Conservation (phyloP, 2,797 vertebrate species). For the Loriculus beryllinus region DNA sequence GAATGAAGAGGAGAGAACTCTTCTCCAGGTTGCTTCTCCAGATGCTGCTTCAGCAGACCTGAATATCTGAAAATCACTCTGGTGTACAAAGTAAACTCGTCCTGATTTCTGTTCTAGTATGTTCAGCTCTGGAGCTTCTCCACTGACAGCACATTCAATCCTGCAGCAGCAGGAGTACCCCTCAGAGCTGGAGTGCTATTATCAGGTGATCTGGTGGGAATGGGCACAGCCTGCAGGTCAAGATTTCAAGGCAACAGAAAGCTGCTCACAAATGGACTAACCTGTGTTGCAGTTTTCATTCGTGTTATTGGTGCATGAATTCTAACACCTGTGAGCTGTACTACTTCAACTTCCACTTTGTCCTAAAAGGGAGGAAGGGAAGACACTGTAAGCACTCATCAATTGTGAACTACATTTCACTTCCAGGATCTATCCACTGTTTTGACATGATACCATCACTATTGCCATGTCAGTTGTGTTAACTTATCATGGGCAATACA, state of each 20-base stretch:
- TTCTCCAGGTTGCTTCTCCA: not conserved
- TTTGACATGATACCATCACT: not conserved
- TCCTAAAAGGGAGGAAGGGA: slow-evolving; percentile 76
- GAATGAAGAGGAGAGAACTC: not conserved
- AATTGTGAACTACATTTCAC: not conserved
- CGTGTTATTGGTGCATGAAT: slow-evolving; percentile 90
- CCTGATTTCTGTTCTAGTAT: not conserved
- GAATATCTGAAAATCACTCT: not conserved
- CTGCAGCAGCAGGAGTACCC: not conserved
- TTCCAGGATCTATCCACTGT: not conserved
- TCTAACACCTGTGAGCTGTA: slow-evolving; percentile 85
- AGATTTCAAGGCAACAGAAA: not conserved
- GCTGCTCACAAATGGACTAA: slow-evolving; percentile 36
- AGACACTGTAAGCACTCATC: not conserved
- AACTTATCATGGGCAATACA: not conserved
- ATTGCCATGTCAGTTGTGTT: not conserved
- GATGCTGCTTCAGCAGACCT: not conserved
- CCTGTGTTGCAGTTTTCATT: slow-evolving; percentile 89
- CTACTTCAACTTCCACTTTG: slow-evolving; percentile 90
- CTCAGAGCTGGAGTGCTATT: not conserved
- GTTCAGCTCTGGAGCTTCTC: not conserved
- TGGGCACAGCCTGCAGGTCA: not conserved
- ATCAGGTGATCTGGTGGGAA: not conserved
- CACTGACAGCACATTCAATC: not conserved
- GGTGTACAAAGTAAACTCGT: not conserved